Conservation (phyloP, 2,797 vertebrate species). For the Karalla daura region DNA sequence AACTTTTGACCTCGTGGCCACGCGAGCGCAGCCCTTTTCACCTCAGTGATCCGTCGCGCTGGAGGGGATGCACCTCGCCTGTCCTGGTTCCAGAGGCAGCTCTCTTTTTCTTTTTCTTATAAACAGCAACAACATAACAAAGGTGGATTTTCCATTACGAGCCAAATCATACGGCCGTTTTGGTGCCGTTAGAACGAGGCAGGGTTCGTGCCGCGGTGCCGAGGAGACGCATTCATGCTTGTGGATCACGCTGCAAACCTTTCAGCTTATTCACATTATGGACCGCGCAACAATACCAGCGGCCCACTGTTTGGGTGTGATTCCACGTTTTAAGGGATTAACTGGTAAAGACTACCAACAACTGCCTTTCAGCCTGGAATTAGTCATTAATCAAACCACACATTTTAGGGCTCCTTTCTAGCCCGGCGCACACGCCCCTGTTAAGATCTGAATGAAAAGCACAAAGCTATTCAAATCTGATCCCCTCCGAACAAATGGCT, state of each 20-base stretch:
- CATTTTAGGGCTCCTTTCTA: conserved; percentile 68
- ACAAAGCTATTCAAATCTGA: conserved; percentile 79
- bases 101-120: too few relatives aligned
- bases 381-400: conserved; percentile 80
- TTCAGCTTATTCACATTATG: conserved; percentile 53
- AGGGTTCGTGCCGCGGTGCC: background rate
- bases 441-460: conserved; percentile 76
- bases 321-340: conserved; percentile 82
- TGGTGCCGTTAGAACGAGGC: conserved; percentile 23
- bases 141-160: conserved; percentile 7
- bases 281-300: conserved; percentile 66
- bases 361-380: conserved; percentile 83
- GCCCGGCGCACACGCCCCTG: conserved; percentile 66
- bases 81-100: background rate
- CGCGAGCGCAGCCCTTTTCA: conserved; percentile 29
- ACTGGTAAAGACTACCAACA: conserved; percentile 83
- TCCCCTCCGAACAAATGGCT: conserved; percentile 80
- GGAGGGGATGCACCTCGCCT: background rate
- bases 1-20: conserved; percentile 59
- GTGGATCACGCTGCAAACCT: conserved; percentile 63
- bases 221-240: conserved; percentile 35
- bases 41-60: conserved; percentile 4
- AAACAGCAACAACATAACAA: background rate
- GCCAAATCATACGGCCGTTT: background rate
- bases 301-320: conserved; percentile 76